Evolutionary conservation across 2,888 invertebrate genomes (phyloP).

Genomic region (Drosophila algonquin): DNA sequence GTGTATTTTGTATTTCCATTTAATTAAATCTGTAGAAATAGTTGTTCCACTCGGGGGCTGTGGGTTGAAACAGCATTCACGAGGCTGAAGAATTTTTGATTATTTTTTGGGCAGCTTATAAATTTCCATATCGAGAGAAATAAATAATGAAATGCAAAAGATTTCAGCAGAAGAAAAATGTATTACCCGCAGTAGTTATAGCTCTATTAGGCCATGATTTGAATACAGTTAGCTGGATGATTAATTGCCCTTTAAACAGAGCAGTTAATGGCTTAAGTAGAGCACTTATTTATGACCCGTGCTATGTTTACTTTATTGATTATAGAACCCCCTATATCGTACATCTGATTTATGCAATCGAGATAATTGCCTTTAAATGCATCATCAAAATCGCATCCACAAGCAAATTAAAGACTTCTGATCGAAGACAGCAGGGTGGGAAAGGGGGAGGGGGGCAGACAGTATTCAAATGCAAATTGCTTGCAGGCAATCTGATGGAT

Average conservation of each 20-base stretch:
- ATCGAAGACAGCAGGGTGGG: not conserved
- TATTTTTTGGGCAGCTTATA: not conserved
- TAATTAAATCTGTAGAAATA: constrained; percentile 38
- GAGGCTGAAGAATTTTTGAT: constrained; percentile 22
- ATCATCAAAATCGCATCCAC: constrained; percentile 61
- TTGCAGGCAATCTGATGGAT: constrained; percentile 48
- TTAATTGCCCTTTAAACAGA: constrained; percentile 30
- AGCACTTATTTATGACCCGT: constrained; percentile 23
- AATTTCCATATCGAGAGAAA: not conserved
- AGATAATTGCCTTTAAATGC: constrained; percentile 62
- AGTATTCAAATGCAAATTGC: constrained; percentile 57
- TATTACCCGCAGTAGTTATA: not conserved
- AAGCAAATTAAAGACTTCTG: constrained; percentile 43
- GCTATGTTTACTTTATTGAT: constrained; percentile 7
- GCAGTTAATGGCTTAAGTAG: constrained; percentile 21
- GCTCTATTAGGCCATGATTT: constrained; percentile 33
- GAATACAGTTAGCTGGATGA: constrained; percentile 12
- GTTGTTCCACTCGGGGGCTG: not conserved
- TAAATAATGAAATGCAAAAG: constrained; percentile 2
- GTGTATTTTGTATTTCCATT: constrained; percentile 41
- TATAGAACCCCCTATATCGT: constrained; percentile 12
- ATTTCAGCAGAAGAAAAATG: not conserved
- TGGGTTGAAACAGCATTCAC: not conserved
- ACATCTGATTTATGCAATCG: constrained; percentile 15
- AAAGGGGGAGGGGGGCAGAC: constrained; percentile 1